phyloP scores from a whole-genome alignment of 1,140 invertebrate genomes.

The Hermetia illucens region DNA sequence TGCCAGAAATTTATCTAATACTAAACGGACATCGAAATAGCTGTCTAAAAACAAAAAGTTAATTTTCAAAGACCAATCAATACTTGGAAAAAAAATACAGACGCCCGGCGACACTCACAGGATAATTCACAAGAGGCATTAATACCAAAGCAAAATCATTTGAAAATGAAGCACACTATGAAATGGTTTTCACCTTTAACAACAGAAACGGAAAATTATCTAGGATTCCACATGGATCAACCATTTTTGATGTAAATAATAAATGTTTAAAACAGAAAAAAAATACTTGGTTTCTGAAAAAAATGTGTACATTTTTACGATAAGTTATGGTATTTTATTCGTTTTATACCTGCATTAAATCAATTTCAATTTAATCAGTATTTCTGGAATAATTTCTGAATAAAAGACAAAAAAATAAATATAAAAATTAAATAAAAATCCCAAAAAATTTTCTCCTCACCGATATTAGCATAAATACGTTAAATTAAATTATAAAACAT shows the following conservation, averaged over 20 bases:
- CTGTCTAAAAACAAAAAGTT: neutral
- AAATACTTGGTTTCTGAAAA: no score
- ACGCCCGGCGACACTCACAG: neutral
- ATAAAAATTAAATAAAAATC: no score
- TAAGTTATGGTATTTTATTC: no score
- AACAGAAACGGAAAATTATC: neutral
- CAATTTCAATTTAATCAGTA: no score
- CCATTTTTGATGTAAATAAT: neutral
- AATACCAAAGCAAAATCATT: constrained; percentile 5
- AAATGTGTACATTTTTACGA: no score
- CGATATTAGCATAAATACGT: no score
- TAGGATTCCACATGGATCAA: neutral
- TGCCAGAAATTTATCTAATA: neutral
- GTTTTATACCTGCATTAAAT: no score
- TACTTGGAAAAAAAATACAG: neutral
- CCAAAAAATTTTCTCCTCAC: no score
- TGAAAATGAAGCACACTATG: neutral
- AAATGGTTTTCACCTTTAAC: neutral
- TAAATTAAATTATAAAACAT: no score
- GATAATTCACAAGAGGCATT: constrained; percentile 1
- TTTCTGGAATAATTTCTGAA: no score
- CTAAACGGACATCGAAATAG: neutral
- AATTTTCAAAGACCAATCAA: neutral
- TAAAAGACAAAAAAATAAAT: no score
- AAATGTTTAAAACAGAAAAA: neutral